Base-by-base conservation (phyloP, 2,888 invertebrate genomes). In the Pomacea canaliculata region DNA sequence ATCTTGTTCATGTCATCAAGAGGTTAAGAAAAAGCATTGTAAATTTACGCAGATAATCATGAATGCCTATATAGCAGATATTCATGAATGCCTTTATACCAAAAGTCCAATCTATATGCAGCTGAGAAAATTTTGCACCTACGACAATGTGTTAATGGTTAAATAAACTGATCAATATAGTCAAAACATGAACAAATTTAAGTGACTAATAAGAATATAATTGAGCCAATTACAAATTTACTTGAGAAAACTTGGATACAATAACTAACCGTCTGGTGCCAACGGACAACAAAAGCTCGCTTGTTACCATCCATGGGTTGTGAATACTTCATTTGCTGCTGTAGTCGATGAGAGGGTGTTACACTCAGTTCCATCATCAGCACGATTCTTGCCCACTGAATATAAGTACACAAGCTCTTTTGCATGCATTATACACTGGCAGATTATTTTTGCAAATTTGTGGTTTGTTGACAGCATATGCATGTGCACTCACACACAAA, bases 311-410 rank as follows among this genome's bases (percentile, higher is more conserved):
- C 78, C 71, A 88, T 97, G 0, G 97, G 96, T 90, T 98, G 97
- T 59, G 97, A 97, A 91, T 99, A 99, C 66, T 95, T 94, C 92
- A 95, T 93, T 80, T 98, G 93, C 86, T 97, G 96, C 89, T 94
- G 94, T 68, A 96, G 92, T 51, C 99, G 92, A 89, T 97, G 96
- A 18, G 94, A 93, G 0, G 98, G 97, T 76, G 96, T 95, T 0
- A 99, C 96, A n/a, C 98, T 97, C 90, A 99, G 93, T 91, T 99
- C 99, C 46, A 99, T 96, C 62, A 99, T 98, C 81, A 99, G 92
- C 60, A 99, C 98, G 80, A 99, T 99, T 83, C 98, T 93, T 9
- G 27, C 27, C 49, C 59, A 51, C 49, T 70, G 56, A 70, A 49
- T 48, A 51, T 51, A n/a, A 70, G 19, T 9, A 60, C n/a, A 60